Conservation (phyloP, 2,797 vertebrate species). For the Heteromormyrus szaboi region DNA sequence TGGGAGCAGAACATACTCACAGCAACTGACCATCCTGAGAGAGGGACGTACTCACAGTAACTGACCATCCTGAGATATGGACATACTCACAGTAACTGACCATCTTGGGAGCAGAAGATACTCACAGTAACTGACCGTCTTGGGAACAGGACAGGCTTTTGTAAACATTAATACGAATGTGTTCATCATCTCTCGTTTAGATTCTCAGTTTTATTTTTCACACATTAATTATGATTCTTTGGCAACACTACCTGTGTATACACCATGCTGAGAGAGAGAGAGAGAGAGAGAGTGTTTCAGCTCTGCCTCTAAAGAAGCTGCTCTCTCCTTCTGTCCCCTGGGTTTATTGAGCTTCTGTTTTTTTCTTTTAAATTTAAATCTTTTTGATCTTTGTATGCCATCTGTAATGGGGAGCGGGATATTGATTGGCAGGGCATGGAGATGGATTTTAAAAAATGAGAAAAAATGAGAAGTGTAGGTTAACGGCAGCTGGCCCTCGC, state of each 20-base stretch:
- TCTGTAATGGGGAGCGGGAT: conserved; percentile 16
- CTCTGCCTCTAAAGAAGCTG: not conserved
- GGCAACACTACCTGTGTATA: not conserved
- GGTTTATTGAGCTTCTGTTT: not conserved
- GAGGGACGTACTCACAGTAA: not conserved
- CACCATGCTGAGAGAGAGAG: not conserved
- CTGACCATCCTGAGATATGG: not conserved
- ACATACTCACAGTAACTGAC: not conserved
- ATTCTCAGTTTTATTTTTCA: not conserved
- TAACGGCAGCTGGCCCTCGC: not conserved
- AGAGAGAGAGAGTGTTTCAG: not conserved
- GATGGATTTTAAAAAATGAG: not conserved
- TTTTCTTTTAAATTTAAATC: not conserved
- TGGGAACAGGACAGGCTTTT: not conserved
- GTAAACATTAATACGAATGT: not conserved
- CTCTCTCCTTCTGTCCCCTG: not conserved
- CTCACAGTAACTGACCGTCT: not conserved
- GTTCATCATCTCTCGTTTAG: not conserved
- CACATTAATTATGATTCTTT: not conserved
- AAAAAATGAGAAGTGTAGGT: not conserved
- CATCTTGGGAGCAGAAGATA: not conserved
- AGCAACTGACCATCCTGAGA: not conserved
- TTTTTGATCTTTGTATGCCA: not conserved
- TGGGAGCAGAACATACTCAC: not conserved
- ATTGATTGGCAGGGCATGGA: conserved; percentile 26